Evolutionary conservation across 1,140 invertebrate species (phyloP).

Genomic region (Tetraneura akinire): DNA sequence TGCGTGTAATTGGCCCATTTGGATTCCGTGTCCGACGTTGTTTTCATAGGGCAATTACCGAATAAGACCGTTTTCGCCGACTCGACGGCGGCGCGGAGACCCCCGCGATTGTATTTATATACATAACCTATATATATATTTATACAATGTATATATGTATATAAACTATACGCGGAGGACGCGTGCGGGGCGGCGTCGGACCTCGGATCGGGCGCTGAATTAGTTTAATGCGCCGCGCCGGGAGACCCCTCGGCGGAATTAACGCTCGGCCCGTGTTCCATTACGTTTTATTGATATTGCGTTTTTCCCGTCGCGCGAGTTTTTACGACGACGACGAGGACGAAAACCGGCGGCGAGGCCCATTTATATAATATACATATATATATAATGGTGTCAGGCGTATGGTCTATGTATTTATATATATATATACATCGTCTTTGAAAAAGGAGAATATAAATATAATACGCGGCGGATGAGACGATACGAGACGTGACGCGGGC

Average conservation of each 20-base stretch:
- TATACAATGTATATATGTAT: no score
- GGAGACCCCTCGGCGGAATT: slow-evolving; percentile 22
- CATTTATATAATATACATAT: no score
- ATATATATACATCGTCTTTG: background rate
- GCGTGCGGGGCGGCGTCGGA: background rate
- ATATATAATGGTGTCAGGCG: no score
- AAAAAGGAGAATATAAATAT: background rate
- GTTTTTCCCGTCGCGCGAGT: slow-evolving; percentile 5
- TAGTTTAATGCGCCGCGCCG: slow-evolving; percentile 42
- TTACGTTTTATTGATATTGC: slow-evolving; percentile 52
- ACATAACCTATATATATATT: no score
- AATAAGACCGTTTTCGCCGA: slow-evolving; percentile 36
- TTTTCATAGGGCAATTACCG: slow-evolving; percentile 47
- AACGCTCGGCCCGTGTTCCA: slow-evolving; percentile 47
- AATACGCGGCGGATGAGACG: background rate
- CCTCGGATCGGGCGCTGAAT: slow-evolving; percentile 21
- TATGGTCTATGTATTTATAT: background rate
- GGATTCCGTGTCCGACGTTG: slow-evolving; percentile 45
- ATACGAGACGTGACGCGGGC: background rate
- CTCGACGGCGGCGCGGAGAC: background rate
- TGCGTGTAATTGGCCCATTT: slow-evolving; percentile 49
- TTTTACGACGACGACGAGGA: slow-evolving; percentile 39
- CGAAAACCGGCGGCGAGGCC: slow-evolving; percentile 14
- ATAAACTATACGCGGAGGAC: background rate
- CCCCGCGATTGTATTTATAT: no score